Evolutionary conservation across 2,797 vertebrate species (phyloP).

Genomic region (Babyrousa celebensis): DNA sequence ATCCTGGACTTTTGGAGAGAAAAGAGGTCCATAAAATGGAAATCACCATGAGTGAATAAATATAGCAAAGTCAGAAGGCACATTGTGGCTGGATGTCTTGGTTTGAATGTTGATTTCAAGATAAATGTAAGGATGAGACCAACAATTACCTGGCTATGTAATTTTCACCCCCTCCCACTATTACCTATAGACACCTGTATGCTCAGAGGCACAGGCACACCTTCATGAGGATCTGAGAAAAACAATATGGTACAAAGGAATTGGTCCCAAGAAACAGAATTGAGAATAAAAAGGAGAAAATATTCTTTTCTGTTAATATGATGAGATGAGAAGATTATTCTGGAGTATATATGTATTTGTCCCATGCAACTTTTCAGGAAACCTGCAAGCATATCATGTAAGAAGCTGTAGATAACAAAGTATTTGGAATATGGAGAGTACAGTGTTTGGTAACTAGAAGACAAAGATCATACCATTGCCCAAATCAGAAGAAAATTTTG

Average conservation of each 20-base stretch:
- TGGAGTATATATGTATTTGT: too few species aligned
- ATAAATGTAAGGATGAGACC: background rate
- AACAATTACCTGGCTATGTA: rapidly evolving
- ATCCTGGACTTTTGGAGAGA: background rate
- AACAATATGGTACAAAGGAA: background rate
- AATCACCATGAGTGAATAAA: background rate
- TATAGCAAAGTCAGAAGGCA: background rate
- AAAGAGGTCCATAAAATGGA: background rate
- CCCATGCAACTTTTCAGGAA: too few species aligned
- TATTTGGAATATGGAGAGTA: too few species aligned
- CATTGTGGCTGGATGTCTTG: background rate
- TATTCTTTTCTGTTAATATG: too few species aligned
- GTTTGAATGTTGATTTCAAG: background rate
- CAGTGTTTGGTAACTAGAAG: too few species aligned
- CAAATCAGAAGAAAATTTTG: too few species aligned
- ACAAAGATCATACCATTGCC: too few species aligned
- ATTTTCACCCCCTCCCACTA: background rate
- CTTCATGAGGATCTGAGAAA: background rate
- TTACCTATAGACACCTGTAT: too few species aligned
- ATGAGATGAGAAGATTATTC: too few species aligned
- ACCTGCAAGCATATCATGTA: too few species aligned
- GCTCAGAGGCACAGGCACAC: rapidly evolving
- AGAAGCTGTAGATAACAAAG: too few species aligned
- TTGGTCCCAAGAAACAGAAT: background rate
- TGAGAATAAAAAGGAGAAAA: background rate